Percentiles rank a stretch among this genome's conserved stretches.
Evolutionary conservation across 2,888 invertebrate genomes (phyloP).

Genomic region (Ypsolopha sequella): DNA sequence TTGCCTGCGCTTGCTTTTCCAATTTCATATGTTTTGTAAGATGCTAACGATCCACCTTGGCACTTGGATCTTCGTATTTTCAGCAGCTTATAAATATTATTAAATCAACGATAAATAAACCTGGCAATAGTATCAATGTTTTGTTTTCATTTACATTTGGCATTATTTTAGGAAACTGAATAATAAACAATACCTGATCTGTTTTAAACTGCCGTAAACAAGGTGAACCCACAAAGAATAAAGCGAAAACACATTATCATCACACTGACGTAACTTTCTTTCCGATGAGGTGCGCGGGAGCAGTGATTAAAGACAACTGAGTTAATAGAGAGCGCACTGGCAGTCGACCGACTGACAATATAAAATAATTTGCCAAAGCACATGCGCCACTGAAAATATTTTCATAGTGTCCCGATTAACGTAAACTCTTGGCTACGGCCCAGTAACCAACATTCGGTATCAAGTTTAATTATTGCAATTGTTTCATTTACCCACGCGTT

Average conservation of each 20-base stretch:
- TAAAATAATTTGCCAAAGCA: constrained; percentile 42
- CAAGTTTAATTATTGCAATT: constrained; percentile 20
- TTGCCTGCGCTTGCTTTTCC: too few relatives aligned
- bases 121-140: too few relatives aligned
- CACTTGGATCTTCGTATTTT: too few relatives aligned
- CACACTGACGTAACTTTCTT: constrained; percentile 29
- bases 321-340: constrained; percentile 27
- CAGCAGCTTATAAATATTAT: too few relatives aligned
- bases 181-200: too few relatives aligned
- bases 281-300: constrained; percentile 12
- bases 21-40: too few relatives aligned
- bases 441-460: constrained; percentile 35
- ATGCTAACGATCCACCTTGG: too few relatives aligned
- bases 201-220: neutral
- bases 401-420: constrained; percentile 47
- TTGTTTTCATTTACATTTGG: too few relatives aligned
- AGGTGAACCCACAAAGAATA: neutral
- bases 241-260: constrained; percentile 2
- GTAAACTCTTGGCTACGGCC: constrained; percentile 44
- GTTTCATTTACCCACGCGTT: neutral
- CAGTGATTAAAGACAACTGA: constrained; percentile 27
- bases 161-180: too few relatives aligned
- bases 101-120: too few relatives aligned
- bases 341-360: constrained; percentile 28
- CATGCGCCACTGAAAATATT: constrained; percentile 38